Evolutionary conservation across 2,888 invertebrate genomes (phyloP).

Genomic region (Apamea sordens): DNA sequence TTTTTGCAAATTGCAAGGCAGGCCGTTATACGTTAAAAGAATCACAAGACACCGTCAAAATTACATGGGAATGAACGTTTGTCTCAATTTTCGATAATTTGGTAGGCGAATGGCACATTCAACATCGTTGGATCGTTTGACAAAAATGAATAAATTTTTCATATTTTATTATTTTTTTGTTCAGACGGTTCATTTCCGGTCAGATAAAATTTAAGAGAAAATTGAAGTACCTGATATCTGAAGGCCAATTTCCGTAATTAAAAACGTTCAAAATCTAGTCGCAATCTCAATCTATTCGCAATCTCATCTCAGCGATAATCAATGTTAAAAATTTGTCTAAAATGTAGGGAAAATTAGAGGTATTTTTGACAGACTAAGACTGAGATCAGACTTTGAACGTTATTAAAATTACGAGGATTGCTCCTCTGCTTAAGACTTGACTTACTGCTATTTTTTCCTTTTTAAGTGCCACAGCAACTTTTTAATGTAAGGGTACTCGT

Average conservation of each 20-base stretch:
- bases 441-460: not conserved
- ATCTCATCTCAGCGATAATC: too few relatives aligned
- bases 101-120: not conserved
- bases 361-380: too few relatives aligned
- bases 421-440: not conserved
- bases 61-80: not conserved
- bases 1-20: not conserved
- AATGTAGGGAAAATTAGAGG: too few relatives aligned
- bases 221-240: too few relatives aligned
- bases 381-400: too few relatives aligned
- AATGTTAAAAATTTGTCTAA: too few relatives aligned
- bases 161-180: not conserved
- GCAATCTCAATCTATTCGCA: too few relatives aligned
- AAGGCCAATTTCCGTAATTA: too few relatives aligned
- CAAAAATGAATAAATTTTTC: not conserved
- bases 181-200: not conserved
- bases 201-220: not conserved
- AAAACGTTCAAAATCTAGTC: too few relatives aligned
- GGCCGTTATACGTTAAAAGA: too few relatives aligned
- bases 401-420: too few relatives aligned
- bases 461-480: conserved; percentile 28
- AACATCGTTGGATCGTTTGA: too few relatives aligned
- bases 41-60: not conserved
- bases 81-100: not conserved
- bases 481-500: conserved; percentile 30